Evolutionary conservation across 2,113 vertebrate genomes (phyloP).

Genomic region (Megaceryle maxima): DNA sequence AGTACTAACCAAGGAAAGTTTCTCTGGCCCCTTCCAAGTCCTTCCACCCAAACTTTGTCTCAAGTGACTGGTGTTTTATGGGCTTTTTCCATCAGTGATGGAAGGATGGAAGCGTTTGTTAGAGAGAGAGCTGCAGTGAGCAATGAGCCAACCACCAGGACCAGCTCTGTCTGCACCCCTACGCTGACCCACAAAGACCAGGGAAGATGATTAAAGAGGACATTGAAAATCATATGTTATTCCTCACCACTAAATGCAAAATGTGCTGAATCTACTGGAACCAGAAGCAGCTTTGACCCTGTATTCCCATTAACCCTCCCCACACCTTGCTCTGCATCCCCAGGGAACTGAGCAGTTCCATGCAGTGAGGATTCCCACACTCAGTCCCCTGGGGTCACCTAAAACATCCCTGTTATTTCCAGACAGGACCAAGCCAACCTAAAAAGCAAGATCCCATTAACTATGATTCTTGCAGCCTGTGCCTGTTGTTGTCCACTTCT

Average conservation of each 20-base stretch:
- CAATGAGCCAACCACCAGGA: background rate
- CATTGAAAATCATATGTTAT: accelerated
- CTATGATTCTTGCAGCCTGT: background rate
- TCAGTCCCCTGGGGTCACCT: background rate
- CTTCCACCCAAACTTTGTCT: background rate
- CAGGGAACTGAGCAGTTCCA: accelerated
- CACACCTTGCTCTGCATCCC: background rate
- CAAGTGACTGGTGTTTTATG: background rate
- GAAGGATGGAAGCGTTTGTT: accelerated
- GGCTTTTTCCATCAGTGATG: background rate
- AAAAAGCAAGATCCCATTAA: background rate
- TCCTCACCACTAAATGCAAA: background rate
- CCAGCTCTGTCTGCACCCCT: background rate
- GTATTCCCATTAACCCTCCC: background rate
- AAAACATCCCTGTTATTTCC: background rate
- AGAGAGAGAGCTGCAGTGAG: accelerated
- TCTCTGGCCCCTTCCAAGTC: accelerated
- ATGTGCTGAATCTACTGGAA: accelerated
- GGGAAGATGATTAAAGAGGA: background rate
- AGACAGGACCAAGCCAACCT: background rate
- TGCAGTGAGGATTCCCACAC: background rate
- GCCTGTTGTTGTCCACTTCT: accelerated
- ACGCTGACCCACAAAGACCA: background rate
- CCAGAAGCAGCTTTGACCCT: background rate
- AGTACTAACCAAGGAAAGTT: accelerated